A percentile compares a stretch with the other conserved stretches of the same genome.
Conservation (phyloP, 2,888 invertebrate species). For the Synergus gifuensis region DNA sequence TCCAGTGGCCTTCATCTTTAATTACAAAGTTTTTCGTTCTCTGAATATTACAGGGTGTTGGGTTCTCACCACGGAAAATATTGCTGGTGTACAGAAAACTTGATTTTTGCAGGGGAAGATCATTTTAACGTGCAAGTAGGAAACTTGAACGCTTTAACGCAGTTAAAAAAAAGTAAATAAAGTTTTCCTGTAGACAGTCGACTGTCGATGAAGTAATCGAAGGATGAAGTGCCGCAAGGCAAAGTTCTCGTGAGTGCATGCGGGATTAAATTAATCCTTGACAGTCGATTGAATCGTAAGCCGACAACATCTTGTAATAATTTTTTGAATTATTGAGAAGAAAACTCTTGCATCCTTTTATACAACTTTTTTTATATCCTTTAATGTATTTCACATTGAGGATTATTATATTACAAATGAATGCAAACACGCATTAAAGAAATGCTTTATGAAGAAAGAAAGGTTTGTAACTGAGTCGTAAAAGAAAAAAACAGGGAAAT, state of each 20-base stretch:
- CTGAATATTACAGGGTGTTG: conserved; percentile 40
- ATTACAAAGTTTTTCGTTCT: conserved; percentile 40
- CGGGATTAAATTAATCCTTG: conserved; percentile 44
- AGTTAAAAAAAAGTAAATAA: not conserved
- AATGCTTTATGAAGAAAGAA: not conserved
- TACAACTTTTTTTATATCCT: no score
- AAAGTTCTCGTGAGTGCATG: conserved; percentile 5
- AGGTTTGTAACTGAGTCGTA: not conserved
- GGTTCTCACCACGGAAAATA: conserved; percentile 24
- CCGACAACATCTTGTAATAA: conserved; percentile 28
- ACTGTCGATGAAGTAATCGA: no score
- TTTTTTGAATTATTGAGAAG: conserved; percentile 20
- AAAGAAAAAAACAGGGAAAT: not conserved
- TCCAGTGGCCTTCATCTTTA: conserved; percentile 41
- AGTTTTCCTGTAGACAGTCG: conserved; percentile 3
- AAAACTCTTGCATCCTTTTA: not conserved
- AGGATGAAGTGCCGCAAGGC: conserved; percentile 1
- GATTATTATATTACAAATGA: not conserved
- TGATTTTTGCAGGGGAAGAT: conserved; percentile 5
- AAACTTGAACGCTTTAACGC: conserved; percentile 7
- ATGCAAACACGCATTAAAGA: not conserved
- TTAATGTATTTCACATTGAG: not conserved
- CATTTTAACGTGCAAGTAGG: conserved; percentile 10
- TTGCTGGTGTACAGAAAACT: conserved; percentile 38
- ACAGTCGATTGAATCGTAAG: conserved; percentile 43